These are phyloP conservation scores for Protosalanx chinensis DNA, from an alignment of 2,797 vertebrate species.

Conservation along the genomic window DNA sequence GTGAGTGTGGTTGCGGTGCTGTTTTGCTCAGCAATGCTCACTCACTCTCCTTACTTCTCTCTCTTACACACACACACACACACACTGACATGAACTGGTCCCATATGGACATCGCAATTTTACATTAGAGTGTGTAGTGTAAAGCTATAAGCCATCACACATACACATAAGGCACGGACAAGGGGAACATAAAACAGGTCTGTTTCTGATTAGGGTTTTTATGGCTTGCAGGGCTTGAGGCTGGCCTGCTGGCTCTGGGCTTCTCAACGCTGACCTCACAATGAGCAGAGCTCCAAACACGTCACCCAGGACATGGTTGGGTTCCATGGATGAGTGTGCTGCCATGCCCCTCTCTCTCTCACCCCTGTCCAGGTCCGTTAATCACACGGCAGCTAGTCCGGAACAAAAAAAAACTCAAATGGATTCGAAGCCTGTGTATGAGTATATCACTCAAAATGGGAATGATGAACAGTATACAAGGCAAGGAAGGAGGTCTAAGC, in stretches of 20 bases:
- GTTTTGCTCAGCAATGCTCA: neutral
- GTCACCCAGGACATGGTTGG: conserved; percentile 37
- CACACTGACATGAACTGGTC: neutral
- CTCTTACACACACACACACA: neutral
- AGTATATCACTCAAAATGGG: neutral
- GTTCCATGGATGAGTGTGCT: conserved; percentile 39
- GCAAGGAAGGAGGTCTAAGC: neutral
- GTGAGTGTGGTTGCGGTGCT: conserved; percentile 53
- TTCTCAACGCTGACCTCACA: conserved; percentile 60
- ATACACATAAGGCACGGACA: conserved; percentile 22
- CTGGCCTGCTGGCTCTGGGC: conserved; percentile 42
- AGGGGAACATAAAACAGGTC: conserved; percentile 34
- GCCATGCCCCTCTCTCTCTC: conserved; percentile 8
- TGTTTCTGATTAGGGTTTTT: conserved; percentile 56
- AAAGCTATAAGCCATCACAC: neutral
- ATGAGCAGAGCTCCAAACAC: conserved; percentile 53
- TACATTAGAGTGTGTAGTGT: conserved; percentile 34
- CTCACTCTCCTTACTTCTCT: conserved; percentile 13
- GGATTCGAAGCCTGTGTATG: neutral
- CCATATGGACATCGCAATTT: conserved; percentile 31
- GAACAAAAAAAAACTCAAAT: conserved; percentile 17
- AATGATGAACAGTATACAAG: neutral
- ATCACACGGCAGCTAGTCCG: conserved; percentile 29
- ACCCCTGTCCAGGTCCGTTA: conserved; percentile 31
- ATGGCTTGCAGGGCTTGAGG: conserved; percentile 52